Percentiles rank a stretch among this genome's conserved stretches.
These are phyloP conservation scores for Chymomyza amoena DNA, from an alignment of 2,888 invertebrate species.

Conservation along the genomic window DNA sequence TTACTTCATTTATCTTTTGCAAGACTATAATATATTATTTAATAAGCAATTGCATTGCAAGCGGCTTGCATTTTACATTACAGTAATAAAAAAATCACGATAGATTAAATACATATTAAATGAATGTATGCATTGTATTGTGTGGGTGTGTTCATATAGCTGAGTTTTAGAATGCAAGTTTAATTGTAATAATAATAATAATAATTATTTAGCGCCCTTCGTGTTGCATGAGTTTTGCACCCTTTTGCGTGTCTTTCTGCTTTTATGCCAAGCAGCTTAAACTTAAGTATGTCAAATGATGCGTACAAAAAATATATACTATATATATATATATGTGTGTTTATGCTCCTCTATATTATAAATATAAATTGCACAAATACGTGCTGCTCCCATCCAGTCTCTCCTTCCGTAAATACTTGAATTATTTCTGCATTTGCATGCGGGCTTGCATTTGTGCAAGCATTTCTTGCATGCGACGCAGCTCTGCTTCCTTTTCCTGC, in stretches of 20 bases:
- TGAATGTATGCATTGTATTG: conserved; percentile 2
- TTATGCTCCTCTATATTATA: neutral
- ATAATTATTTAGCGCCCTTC: conserved; percentile 53
- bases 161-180: conserved; percentile 42
- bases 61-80: neutral
- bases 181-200: conserved; percentile 40
- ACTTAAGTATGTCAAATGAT: conserved; percentile 42
- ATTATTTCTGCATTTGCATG: conserved; percentile 81
- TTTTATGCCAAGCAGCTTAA: conserved; percentile 34
- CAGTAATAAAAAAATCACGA: conserved; percentile 26
- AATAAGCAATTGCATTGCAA: conserved; percentile 21
- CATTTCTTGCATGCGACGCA: conserved; percentile 97
- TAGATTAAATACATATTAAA: conserved; percentile 10
- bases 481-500: conserved; percentile 94
- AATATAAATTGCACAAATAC: conserved; percentile 1
- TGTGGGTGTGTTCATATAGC: neutral
- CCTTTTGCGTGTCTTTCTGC: neutral
- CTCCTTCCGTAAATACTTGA: neutral
- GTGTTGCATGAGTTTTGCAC: conserved; percentile 34
- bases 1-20: neutral
- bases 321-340: conserved; percentile 21
- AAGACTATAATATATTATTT: neutral
- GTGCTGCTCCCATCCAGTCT: neutral
- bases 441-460: conserved; percentile 97
- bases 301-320: conserved; percentile 62